Base-by-base conservation (phyloP, 2,888 invertebrate genomes). In the Hirtodrosophila confusa region DNA sequence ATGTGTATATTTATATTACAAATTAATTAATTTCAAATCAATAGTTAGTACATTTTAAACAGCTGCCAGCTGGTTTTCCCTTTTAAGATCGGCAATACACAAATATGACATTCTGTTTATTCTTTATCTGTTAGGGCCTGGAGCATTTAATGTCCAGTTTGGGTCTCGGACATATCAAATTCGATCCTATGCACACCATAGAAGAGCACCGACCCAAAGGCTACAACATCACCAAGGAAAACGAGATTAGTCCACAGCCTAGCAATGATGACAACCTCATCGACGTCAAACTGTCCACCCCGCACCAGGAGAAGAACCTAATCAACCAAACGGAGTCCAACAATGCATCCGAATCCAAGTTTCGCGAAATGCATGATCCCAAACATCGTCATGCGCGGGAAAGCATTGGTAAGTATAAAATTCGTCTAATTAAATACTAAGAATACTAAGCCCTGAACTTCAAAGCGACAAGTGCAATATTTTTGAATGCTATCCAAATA, bases 61-160 rank as follows among this genome's bases (percentile, higher is more conserved):
- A 71, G 61, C 45, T 71, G 65, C 5, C 70, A 72, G 49, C 47
- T 55, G 66, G 66, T 55, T 58, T 43, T 6, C 1, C 3, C 7
- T 1, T 8, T 8, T 31, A 31, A 31, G 9, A 31, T 0, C 31
- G 9, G 9, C 9, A 6, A 3, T 31, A 5, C 3, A 31, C 7
- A 31, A 31, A 31, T 31, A 5, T 27, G 27, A 27, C 11, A 9
- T 3, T 12, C 3, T 3, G 11, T 49, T 23, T 17, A 6, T 9
- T 37, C 10, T n/a, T 4, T 9, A 1, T 9, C 17, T 65, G 65
- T 2, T 92, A 94, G 94, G 95, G 95, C 9, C 94, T 95, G 74
- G 95, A 95, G 89, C 95, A 95, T 80, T 90, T 95, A 45, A 91
- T 95, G 90, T 93, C 93, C 79, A 95, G 93, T 79, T 90, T 95